These are phyloP conservation scores for Lycocerus yunnanus DNA, from an alignment of 2,888 invertebrate species.

Conservation along the genomic window DNA sequence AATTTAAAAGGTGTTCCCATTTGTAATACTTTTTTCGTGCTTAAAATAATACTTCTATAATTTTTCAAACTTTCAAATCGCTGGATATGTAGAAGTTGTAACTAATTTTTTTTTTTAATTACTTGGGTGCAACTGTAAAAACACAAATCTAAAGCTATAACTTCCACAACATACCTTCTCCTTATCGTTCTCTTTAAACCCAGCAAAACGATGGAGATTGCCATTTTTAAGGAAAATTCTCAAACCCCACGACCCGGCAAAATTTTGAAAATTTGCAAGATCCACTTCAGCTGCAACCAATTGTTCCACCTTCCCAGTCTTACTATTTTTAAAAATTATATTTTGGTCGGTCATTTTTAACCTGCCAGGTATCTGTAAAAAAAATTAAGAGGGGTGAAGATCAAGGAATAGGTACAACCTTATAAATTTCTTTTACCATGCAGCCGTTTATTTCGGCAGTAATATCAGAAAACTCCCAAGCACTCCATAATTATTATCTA, in stretches of 20 bases:
- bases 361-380: slow-evolving; percentile 81
- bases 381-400: not conserved
- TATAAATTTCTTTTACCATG: slow-evolving; percentile 67
- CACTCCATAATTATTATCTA: slow-evolving; percentile 67
- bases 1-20: too few species aligned
- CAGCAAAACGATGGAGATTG: slow-evolving; percentile 86
- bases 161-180: slow-evolving; percentile 66
- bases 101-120: not conserved
- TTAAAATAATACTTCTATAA: too few species aligned
- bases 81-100: too few species aligned
- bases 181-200: slow-evolving; percentile 93
- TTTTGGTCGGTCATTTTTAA: slow-evolving; percentile 90
- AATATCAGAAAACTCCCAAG: slow-evolving; percentile 86
- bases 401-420: not conserved
- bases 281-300: slow-evolving; percentile 85
- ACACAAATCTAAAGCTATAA: not conserved
- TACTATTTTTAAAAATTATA: slow-evolving; percentile 91
- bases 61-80: too few species aligned
- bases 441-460: slow-evolving; percentile 83
- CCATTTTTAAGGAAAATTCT: slow-evolving; percentile 90
- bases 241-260: slow-evolving; percentile 89
- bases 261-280: slow-evolving; percentile 87
- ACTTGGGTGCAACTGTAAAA: not conserved
- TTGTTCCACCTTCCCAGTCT: slow-evolving; percentile 96
- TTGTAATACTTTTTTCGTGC: too few species aligned